Percentiles rank a stretch among this genome's conserved stretches.
These are phyloP conservation scores for Venusia cambrica DNA, from an alignment of 2,888 invertebrate species.

Conservation along the genomic window DNA sequence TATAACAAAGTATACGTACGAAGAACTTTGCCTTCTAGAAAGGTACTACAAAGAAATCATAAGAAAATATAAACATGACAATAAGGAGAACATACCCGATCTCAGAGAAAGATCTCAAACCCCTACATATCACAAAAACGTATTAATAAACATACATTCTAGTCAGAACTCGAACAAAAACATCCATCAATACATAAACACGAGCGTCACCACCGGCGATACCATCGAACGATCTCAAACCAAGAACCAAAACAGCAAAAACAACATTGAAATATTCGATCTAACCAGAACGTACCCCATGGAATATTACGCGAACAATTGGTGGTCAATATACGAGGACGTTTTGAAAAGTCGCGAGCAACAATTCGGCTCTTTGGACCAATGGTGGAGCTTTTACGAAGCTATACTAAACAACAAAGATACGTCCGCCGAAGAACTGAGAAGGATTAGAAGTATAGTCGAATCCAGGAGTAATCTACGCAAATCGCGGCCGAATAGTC, in stretches of 20 bases:
- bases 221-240: conserved; percentile 42
- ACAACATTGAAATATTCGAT: conserved; percentile 61
- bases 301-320: conserved; percentile 75
- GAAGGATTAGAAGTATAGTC: conserved; percentile 49
- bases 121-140: conserved; percentile 45
- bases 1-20: conserved; percentile 65
- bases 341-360: conserved; percentile 63
- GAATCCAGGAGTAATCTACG: conserved; percentile 45
- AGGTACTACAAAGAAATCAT: conserved; percentile 73
- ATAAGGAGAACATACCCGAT: conserved; percentile 51
- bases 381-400: conserved; percentile 76
- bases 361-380: conserved; percentile 73
- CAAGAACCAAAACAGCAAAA: conserved; percentile 41
- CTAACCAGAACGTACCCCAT: conserved; percentile 64
- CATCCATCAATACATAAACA: conserved; percentile 43
- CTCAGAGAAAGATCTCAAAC: conserved; percentile 27
- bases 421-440: conserved; percentile 50
- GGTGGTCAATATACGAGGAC: conserved; percentile 76
- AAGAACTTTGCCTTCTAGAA: conserved; percentile 69
- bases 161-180: conserved; percentile 38
- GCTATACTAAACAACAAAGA: conserved; percentile 55
- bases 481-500: conserved; percentile 52
- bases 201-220: conserved; percentile 38
- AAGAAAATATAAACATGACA: conserved; percentile 54
- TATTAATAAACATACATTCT: conserved; percentile 51